phyloP scores from a whole-genome alignment of 2,797 vertebrate genomes.

The Sebastolobus alascanus region DNA sequence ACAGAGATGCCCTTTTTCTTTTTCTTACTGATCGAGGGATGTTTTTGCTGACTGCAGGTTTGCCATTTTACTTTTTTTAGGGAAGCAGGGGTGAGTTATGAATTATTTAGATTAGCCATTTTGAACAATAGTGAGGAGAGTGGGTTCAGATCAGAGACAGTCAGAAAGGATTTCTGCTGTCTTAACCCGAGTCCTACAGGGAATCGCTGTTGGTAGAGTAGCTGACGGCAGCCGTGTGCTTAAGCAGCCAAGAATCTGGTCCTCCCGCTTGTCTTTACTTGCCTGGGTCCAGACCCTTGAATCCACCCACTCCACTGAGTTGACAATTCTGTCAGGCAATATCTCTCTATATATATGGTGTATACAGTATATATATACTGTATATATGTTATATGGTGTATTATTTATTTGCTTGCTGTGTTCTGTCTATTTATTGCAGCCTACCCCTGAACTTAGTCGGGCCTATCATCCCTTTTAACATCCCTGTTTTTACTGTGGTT shows the following conservation, averaged over 20 bases:
- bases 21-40: constrained; percentile 21
- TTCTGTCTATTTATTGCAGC: too few relatives aligned
- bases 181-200: constrained; percentile 32
- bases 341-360: too few relatives aligned
- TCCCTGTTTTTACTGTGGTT: too few relatives aligned
- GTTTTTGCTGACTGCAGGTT: constrained; percentile 46
- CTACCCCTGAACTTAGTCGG: too few relatives aligned
- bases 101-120: constrained; percentile 56
- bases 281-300: neutral
- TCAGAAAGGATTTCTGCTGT: constrained; percentile 18
- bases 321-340: neutral
- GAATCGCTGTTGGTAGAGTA: constrained; percentile 60
- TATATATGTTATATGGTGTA: too few relatives aligned
- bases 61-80: constrained; percentile 25
- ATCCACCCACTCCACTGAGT: neutral
- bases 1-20: constrained; percentile 11
- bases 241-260: constrained; percentile 41
- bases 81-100: constrained; percentile 44
- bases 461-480: too few relatives aligned
- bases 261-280: constrained; percentile 15
- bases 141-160: constrained; percentile 38
- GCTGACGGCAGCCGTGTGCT: constrained; percentile 51
- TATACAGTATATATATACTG: too few relatives aligned
- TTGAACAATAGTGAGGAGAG: constrained; percentile 45
- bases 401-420: too few relatives aligned